These are phyloP conservation scores for Hoplostethus mediterraneus DNA, from an alignment of 2,797 vertebrate genomes.

Conservation along the genomic window DNA sequence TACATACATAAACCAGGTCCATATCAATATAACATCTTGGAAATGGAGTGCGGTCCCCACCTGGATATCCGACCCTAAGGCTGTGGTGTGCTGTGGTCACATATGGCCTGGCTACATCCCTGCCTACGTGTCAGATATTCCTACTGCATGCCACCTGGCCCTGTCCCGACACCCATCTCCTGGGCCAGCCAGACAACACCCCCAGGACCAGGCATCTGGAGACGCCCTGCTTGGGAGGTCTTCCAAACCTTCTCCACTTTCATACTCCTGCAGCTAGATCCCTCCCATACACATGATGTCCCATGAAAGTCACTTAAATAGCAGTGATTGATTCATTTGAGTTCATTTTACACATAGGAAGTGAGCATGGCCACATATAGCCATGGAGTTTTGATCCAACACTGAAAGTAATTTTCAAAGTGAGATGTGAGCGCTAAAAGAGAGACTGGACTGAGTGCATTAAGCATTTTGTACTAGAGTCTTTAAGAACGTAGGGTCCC, in stretches of 20 bases:
- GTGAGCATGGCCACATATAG: background rate
- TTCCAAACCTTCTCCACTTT: slow-evolving; percentile 32
- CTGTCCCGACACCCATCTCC: slow-evolving; percentile 62
- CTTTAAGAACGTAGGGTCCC: background rate
- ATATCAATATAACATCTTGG: no score
- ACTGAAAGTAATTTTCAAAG: background rate
- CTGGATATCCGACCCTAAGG: slow-evolving; percentile 21
- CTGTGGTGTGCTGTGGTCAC: slow-evolving; percentile 31
- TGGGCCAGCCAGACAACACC: slow-evolving; percentile 36
- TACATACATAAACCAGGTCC: no score
- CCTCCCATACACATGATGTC: slow-evolving; percentile 4
- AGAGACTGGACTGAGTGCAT: no score
- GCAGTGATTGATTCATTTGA: background rate
- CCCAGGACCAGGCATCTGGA: slow-evolving; percentile 36
- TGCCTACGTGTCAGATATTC: slow-evolving; percentile 50
- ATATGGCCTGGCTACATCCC: slow-evolving; percentile 50
- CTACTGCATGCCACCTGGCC: slow-evolving; percentile 58
- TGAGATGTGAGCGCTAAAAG: background rate
- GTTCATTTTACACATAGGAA: background rate
- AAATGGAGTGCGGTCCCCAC: background rate
- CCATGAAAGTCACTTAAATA: background rate
- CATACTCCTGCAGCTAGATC: slow-evolving; percentile 13
- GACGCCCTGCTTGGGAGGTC: slow-evolving; percentile 4
- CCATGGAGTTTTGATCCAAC: background rate
- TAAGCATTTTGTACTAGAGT: background rate